phyloP scores from a whole-genome alignment of 2,113 vertebrate species.

The Myxocyprinus asiaticus region DNA sequence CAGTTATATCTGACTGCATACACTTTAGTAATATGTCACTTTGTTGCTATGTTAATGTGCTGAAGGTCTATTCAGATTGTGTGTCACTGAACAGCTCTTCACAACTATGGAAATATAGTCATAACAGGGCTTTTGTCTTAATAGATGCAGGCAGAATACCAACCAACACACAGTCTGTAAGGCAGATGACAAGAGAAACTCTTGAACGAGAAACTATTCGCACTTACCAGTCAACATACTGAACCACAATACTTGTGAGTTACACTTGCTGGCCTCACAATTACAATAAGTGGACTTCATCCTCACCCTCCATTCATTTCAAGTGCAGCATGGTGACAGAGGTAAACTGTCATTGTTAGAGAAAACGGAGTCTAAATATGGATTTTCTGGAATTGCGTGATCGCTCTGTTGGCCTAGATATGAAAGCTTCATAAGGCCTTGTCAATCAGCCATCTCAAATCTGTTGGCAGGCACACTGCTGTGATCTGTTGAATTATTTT shows the following conservation, averaged over 20 bases:
- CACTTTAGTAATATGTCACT: background rate
- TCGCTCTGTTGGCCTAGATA: constrained; percentile 24
- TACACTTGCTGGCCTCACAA: background rate
- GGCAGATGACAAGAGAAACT: background rate
- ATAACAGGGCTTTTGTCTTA: background rate
- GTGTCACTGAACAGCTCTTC: constrained; percentile 1
- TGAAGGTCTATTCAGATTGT: background rate
- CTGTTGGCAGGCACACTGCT: constrained; percentile 28
- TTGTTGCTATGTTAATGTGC: background rate
- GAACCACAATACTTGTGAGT: constrained; percentile 13
- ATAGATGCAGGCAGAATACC: background rate
- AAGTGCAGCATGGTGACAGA: background rate
- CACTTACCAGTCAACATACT: constrained; percentile 4
- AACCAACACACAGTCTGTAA: background rate
- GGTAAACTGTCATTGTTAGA: constrained; percentile 1
- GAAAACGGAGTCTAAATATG: background rate
- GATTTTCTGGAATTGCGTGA: background rate
- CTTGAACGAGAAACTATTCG: background rate
- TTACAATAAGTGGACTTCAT: constrained; percentile 16
- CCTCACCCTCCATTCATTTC: constrained; percentile 7
- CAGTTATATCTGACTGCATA: background rate
- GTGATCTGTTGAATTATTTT: constrained; percentile 36
- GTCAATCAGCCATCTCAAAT: constrained; percentile 25
- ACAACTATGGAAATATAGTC: background rate
- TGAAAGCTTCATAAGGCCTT: constrained; percentile 6